Evolutionary conservation across 2,113 vertebrate genomes (phyloP).

Genomic region (Osmerus mordax): DNA sequence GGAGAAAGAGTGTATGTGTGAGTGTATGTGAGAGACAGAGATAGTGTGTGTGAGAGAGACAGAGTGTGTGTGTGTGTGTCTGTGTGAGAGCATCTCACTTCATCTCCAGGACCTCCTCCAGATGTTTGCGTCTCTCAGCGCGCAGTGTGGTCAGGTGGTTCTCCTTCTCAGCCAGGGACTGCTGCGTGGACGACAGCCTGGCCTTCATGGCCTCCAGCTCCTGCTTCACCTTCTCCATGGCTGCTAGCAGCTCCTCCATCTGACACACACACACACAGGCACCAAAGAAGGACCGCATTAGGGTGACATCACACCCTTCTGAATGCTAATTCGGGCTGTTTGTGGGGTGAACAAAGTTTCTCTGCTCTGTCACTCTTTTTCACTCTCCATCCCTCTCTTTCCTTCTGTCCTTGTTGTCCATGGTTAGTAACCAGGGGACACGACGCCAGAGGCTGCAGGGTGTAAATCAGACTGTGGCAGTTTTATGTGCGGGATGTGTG

Average conservation of each 20-base stretch:
- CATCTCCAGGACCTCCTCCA: constrained; percentile 99
- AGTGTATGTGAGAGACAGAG: no score
- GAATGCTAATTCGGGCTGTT: no score
- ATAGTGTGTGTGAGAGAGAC: no score
- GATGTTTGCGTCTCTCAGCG: constrained; percentile 93
- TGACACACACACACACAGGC: constrained; percentile 45
- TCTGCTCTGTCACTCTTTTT: not conserved
- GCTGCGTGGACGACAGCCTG: constrained; percentile 95
- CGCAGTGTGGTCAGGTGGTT: constrained; percentile 91
- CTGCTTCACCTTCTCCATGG: constrained; percentile 98
- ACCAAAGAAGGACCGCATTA: no score
- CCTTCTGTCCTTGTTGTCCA: not conserved
- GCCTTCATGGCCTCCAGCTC: constrained; percentile 97
- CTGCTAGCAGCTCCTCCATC: constrained; percentile 93
- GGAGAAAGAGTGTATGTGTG: no score
- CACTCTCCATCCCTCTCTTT: not conserved
- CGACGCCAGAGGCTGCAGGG: no score
- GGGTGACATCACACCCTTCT: not conserved
- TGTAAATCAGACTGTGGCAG: no score
- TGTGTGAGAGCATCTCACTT: constrained; percentile 76
- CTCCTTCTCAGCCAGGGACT: constrained; percentile 96
- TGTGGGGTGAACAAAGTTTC: not conserved
- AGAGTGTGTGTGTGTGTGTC: not conserved
- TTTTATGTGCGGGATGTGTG: no score
- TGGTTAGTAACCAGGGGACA: no score